These are phyloP conservation scores for Microctonus brassicae DNA, from an alignment of 2,888 invertebrate genomes.

Conservation along the genomic window DNA sequence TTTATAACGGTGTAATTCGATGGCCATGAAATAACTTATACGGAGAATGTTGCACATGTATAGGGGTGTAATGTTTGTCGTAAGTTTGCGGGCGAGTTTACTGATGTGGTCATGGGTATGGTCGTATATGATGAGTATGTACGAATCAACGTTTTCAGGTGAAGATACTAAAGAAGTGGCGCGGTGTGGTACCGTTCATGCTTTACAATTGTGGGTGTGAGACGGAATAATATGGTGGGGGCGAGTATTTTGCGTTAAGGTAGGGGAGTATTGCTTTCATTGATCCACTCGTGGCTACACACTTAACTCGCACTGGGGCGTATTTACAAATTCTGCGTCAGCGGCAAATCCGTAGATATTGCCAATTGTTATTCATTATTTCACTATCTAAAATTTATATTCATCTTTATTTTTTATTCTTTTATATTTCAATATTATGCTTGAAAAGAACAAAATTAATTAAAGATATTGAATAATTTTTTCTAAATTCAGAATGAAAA, in stretches of 20 bases:
- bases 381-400: too few relatives aligned
- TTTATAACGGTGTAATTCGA: neutral
- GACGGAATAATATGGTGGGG: conserved; percentile 40
- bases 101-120: conserved; percentile 36
- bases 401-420: neutral
- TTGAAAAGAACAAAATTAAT: neutral
- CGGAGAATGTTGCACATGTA: conserved; percentile 1
- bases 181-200: conserved; percentile 57
- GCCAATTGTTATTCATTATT: conserved; percentile 1
- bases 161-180: conserved; percentile 50
- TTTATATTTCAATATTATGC: neutral
- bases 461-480: too few relatives aligned
- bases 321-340: conserved; percentile 53
- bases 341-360: conserved; percentile 19
- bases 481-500: too few relatives aligned
- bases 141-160: conserved; percentile 47
- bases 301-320: conserved; percentile 54
- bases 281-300: conserved; percentile 61
- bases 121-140: conserved; percentile 27
- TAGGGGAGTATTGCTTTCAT: conserved; percentile 62
- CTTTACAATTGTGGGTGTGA: conserved; percentile 37
- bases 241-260: conserved; percentile 39
- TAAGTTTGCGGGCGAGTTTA: conserved; percentile 36
- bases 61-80: neutral
- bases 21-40: conserved; percentile 18